These are phyloP conservation scores for Leuciscus waleckii DNA, from an alignment of 2,797 vertebrate genomes.

Conservation along the genomic window DNA sequence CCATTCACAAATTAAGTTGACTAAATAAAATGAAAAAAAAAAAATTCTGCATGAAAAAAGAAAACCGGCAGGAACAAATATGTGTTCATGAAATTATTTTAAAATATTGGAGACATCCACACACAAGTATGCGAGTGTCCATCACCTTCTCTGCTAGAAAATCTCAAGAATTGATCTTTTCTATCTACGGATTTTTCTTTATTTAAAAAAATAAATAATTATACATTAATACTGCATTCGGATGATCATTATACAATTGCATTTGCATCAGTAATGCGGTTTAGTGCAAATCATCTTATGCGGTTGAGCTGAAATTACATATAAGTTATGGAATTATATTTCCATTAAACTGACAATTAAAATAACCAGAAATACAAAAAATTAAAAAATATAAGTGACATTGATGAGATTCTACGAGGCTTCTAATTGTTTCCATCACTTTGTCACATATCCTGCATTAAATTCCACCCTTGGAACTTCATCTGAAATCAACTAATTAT, in stretches of 20 bases:
- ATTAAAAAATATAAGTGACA: neutral
- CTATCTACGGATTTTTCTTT: too few species aligned
- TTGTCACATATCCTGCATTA: neutral
- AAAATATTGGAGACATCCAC: neutral
- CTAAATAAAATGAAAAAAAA: neutral
- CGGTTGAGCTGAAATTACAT: neutral
- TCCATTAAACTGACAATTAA: neutral
- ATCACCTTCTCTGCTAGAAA: neutral
- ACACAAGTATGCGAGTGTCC: constrained; percentile 8
- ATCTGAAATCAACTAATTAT: constrained; percentile 27
- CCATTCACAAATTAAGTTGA: neutral
- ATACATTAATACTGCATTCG: neutral
- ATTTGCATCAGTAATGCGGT: neutral
- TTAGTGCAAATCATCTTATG: neutral
- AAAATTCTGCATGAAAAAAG: neutral
- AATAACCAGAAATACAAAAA: neutral
- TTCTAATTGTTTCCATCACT: neutral
- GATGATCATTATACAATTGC: neutral
- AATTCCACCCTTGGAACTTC: constrained; percentile 3
- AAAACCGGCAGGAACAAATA: neutral
- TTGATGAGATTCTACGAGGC: neutral
- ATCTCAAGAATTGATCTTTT: neutral
- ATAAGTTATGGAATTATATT: neutral
- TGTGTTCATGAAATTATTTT: neutral
- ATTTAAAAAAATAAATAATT: neutral